Base-by-base conservation (phyloP, 92 coral and sea anemone genomes). In the Palythoa grandis region DNA sequence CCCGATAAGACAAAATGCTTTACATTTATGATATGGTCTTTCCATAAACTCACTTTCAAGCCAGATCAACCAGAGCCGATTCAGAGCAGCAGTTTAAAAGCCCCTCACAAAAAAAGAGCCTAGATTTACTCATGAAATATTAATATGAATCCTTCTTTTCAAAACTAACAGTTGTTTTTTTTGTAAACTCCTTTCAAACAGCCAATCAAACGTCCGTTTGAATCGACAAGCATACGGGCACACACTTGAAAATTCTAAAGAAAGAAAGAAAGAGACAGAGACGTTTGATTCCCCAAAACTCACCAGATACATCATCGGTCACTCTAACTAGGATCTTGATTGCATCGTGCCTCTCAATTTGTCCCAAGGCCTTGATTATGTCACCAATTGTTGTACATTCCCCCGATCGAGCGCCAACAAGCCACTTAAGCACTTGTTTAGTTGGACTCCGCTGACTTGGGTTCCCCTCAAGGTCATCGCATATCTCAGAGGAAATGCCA, bases 341-440 rank as follows among this genome's bases (percentile, higher is more conserved):
- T 60, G 83, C 83, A 24, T 78, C 83, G 60, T n/a, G 9, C 43
- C 83, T 60, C 56, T 13, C 72, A 19, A 78, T 78, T 19, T 7
- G 7, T 60, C 60, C 72, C 38, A 78, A 15, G 48, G 52, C 54
- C 7, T 61, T 2, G 54, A 78, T 78, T 29, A 78, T 7, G 12
- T 61, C 83, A 20, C 38, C 14, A 11, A 78, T 20, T 23, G 83
- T 78, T 22, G 25, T 40, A 22, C n/a, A 0, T 5, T 29, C 35
- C 1, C 35, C 35, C 35, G 17, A 54, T 78, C 56, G 50, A 38
- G 83, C 71, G 4, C 19, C 39, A 2, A 29, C 56, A 67, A 78
- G 19, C 83, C 83, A 78, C 38, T 39, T 9, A 10, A 78, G 72
- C 54, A 78, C 37, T 35, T 53, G 52, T 78, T 78, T 61, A 23